These are phyloP conservation scores for Oncorhynchus keta DNA, from an alignment of 2,113 vertebrate genomes.

Conservation along the genomic window DNA sequence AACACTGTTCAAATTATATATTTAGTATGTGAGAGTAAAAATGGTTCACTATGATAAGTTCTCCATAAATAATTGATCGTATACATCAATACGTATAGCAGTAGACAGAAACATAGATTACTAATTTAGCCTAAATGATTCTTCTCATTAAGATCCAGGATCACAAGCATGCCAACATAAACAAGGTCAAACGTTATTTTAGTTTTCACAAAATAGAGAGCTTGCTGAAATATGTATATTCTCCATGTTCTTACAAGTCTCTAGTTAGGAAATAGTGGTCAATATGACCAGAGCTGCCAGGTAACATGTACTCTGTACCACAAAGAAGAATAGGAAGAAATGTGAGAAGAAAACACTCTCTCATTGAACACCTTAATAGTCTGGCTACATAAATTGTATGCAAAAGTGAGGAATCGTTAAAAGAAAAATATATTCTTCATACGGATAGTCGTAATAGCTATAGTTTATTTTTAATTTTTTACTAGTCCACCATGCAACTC, in stretches of 20 bases:
- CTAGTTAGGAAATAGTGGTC: conserved; percentile 73
- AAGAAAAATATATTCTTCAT: conserved; percentile 80
- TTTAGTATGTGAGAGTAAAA: conserved; percentile 79
- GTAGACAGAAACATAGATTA: conserved; percentile 72
- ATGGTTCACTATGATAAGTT: conserved; percentile 71
- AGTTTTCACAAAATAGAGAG: conserved; percentile 42
- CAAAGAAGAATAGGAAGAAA: conserved; percentile 73
- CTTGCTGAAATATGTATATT: conserved; percentile 19
- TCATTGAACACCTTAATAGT: conserved; percentile 64
- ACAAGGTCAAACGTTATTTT: conserved; percentile 56
- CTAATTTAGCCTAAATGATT: conserved; percentile 66
- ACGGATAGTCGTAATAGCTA: conserved; percentile 76
- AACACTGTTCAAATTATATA: conserved; percentile 78
- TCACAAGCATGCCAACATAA: conserved; percentile 86
- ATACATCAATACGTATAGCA: conserved; percentile 76
- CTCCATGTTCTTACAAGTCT: conserved; percentile 16
- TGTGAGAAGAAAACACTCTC: conserved; percentile 61
- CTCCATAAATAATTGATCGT: conserved; percentile 76
- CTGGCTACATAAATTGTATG: conserved; percentile 81
- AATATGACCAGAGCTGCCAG: conserved; percentile 84
- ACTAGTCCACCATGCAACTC: conserved; percentile 82
- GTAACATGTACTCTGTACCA: conserved; percentile 69
- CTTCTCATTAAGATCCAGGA: conserved; percentile 62
- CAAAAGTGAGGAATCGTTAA: conserved; percentile 81
- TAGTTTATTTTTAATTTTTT: conserved; percentile 61